These are phyloP conservation scores for Sebastiscus albofasciatus DNA, from an alignment of 2,797 vertebrate species.

Conservation along the genomic window DNA sequence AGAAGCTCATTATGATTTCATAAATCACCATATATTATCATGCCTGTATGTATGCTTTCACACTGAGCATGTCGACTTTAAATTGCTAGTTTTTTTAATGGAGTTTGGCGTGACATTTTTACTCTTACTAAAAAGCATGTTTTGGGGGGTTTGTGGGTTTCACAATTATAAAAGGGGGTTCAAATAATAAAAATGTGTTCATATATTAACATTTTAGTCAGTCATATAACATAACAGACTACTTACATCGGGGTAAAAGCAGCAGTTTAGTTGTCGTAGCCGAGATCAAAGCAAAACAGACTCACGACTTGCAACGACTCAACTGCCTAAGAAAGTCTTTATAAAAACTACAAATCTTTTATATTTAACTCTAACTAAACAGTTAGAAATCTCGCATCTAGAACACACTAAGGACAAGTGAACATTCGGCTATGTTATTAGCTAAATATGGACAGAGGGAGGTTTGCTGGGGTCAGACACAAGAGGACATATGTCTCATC, in stretches of 20 bases:
- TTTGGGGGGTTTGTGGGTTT: neutral
- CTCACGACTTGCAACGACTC: conserved; percentile 38
- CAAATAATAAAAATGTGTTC: neutral
- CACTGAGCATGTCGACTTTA: neutral
- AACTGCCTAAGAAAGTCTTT: neutral
- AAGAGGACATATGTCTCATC: conserved; percentile 67
- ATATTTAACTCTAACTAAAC: neutral
- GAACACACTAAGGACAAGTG: neutral
- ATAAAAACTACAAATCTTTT: neutral
- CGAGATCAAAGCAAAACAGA: conserved; percentile 51
- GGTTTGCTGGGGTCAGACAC: conserved; percentile 2
- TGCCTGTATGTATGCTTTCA: no score
- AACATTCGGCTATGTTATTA: neutral
- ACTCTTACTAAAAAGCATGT: neutral
- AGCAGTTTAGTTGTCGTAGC: conserved; percentile 49
- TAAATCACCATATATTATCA: no score
- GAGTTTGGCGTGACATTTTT: neutral
- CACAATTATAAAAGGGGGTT: neutral
- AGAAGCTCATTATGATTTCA: neutral
- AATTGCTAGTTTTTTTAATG: neutral
- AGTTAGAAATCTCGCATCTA: neutral
- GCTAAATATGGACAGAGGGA: neutral
- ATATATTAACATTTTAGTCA: no score
- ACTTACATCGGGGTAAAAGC: neutral
- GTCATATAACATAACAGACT: neutral